Evolutionary conservation across 1,140 invertebrate genomes (phyloP).

Genomic region (Nilaparvata lugens): DNA sequence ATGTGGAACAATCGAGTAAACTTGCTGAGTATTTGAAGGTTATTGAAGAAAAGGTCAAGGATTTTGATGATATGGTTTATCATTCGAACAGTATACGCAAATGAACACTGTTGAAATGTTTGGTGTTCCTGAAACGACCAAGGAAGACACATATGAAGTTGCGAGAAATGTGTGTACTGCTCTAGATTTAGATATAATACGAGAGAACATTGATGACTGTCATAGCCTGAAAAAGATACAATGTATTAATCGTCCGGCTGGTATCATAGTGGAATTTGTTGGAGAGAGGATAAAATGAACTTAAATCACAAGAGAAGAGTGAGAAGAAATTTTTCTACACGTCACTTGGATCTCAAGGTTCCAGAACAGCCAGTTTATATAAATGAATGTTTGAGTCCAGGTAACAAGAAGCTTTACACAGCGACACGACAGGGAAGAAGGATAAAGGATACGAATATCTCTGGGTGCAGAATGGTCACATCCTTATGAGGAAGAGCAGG

Average conservation of each 20-base stretch:
- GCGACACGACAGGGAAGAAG: conserved; percentile 1
- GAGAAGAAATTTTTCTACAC: background rate
- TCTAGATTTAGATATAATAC: conserved; percentile 1
- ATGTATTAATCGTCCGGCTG: background rate
- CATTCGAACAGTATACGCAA: background rate
- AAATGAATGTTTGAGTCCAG: conserved; percentile 1
- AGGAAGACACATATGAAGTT: conserved; percentile 6
- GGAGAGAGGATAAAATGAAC: conserved; percentile 2
- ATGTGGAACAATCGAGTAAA: conserved; percentile 1
- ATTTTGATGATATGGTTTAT: background rate
- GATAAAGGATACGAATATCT: background rate
- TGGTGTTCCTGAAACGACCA: background rate
- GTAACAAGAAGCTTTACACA: background rate
- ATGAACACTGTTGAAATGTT: conserved; percentile 4
- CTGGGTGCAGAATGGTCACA: background rate
- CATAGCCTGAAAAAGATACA: conserved; percentile 2
- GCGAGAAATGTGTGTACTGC: background rate
- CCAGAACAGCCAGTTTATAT: background rate
- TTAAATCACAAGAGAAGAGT: background rate
- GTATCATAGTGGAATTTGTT: conserved; percentile 10
- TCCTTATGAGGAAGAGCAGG: background rate
- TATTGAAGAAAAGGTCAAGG: background rate
- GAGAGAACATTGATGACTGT: conserved; percentile 1
- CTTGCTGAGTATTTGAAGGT: background rate
- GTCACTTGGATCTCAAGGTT: background rate